phyloP scores from a whole-genome alignment of 1,140 invertebrate species.

The Trachymyrmex cornetzi region DNA sequence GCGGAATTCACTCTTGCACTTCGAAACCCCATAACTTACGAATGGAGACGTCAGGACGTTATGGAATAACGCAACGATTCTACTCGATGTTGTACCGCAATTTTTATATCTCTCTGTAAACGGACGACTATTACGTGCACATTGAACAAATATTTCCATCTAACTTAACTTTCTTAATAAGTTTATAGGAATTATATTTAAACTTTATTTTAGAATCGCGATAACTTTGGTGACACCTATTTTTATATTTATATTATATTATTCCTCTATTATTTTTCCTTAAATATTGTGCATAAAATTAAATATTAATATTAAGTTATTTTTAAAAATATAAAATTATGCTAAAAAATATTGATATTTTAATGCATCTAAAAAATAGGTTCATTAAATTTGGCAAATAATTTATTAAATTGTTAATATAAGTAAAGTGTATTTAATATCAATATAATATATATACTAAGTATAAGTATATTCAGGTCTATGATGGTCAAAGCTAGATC shows the following conservation, averaged over 20 bases:
- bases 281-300: neutral
- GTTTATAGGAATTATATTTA: neutral
- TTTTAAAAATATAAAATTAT: neutral
- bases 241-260: neutral
- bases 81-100: conserved; percentile 13
- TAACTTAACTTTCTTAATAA: neutral
- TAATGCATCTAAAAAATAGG: neutral
- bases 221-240: neutral
- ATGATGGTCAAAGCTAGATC: too few relatives aligned
- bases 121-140: neutral
- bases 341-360: neutral
- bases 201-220: neutral
- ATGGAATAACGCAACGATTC: conserved; percentile 72
- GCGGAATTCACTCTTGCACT: conserved; percentile 76
- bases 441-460: too few relatives aligned
- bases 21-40: conserved; percentile 73
- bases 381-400: neutral
- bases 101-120: conserved; percentile 25
- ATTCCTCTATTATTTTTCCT: neutral
- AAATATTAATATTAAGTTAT: neutral
- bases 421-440: too few relatives aligned
- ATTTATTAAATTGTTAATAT: neutral
- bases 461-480: too few relatives aligned
- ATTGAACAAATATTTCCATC: conserved; percentile 1
- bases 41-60: conserved; percentile 64